Evolutionary conservation across 2,888 invertebrate species (phyloP).

Genomic region (Synanthedon formicaeformis): DNA sequence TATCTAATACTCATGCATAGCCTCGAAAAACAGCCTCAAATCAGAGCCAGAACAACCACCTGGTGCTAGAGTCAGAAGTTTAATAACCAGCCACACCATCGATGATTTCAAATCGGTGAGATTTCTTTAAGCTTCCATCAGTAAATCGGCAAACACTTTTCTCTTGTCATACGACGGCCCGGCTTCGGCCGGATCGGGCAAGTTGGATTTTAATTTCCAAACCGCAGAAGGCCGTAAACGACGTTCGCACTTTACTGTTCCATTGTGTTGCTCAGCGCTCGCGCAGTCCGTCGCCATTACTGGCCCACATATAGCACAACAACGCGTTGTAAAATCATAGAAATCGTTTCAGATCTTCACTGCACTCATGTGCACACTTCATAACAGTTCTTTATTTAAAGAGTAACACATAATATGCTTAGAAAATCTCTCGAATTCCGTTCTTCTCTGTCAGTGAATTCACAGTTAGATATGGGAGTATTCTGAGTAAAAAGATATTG

Average conservation of each 20-base stretch:
- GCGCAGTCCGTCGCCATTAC: slow-evolving; percentile 25
- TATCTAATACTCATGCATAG: too few relatives aligned
- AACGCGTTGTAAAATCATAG: slow-evolving; percentile 2
- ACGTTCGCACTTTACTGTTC: slow-evolving; percentile 59
- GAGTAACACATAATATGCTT: too few relatives aligned
- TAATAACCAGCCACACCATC: too few relatives aligned
- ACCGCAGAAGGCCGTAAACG: slow-evolving; percentile 63
- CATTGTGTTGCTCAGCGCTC: slow-evolving; percentile 45
- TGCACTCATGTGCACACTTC: background rate
- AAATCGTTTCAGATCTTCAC: background rate
- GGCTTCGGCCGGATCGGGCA: slow-evolving; percentile 36
- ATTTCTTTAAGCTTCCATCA: background rate
- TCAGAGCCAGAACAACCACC: too few relatives aligned
- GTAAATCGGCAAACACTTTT: slow-evolving; percentile 8
- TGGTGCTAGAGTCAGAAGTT: too few relatives aligned
- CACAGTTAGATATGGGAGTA: too few relatives aligned
- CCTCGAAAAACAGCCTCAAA: too few relatives aligned
- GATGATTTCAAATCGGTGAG: too few relatives aligned
- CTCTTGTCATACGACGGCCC: slow-evolving; percentile 14
- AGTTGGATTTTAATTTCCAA: slow-evolving; percentile 68
- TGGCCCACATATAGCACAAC: slow-evolving; percentile 27
- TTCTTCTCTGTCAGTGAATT: too few relatives aligned
- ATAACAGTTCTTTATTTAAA: too few relatives aligned
- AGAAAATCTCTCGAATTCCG: too few relatives aligned
- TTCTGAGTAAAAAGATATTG: too few relatives aligned